Evolutionary conservation across 1,140 invertebrate genomes (phyloP).

Genomic region (Ceratosolen solmsi): DNA sequence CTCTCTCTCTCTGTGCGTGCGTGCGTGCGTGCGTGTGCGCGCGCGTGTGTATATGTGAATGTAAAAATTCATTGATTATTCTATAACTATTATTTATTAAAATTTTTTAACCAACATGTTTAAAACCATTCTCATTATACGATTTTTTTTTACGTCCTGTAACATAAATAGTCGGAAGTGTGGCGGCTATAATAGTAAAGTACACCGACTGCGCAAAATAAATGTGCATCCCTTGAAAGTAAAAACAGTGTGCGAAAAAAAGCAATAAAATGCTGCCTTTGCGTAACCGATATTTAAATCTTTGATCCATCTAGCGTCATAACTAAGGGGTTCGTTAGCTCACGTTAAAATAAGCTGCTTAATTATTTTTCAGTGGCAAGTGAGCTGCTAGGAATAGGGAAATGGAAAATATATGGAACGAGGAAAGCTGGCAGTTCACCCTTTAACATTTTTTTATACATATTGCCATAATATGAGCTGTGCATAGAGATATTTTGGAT

Average conservation of each 20-base stretch:
- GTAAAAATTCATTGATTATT: no score
- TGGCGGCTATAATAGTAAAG: background rate
- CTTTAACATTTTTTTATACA: background rate
- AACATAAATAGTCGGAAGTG: background rate
- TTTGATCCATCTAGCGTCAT: conserved; percentile 10
- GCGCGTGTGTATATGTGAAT: no score
- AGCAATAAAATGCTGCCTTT: background rate
- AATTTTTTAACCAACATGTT: no score
- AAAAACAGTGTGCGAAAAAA: background rate
- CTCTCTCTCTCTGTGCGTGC: no score
- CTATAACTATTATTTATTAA: no score
- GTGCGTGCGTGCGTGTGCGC: no score
- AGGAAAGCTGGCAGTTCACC: background rate
- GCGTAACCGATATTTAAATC: background rate
- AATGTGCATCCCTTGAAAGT: background rate
- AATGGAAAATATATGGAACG: background rate
- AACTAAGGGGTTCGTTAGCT: conserved; percentile 1
- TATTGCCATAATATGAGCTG: background rate
- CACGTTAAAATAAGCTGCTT: background rate
- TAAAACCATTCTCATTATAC: no score
- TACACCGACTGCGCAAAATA: background rate
- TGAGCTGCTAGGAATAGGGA: background rate
- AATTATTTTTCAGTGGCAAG: background rate
- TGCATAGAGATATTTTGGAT: background rate
- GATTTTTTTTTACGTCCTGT: background rate